These are phyloP conservation scores for Pararge aegeria DNA, from an alignment of 1,140 invertebrate genomes.

Conservation along the genomic window DNA sequence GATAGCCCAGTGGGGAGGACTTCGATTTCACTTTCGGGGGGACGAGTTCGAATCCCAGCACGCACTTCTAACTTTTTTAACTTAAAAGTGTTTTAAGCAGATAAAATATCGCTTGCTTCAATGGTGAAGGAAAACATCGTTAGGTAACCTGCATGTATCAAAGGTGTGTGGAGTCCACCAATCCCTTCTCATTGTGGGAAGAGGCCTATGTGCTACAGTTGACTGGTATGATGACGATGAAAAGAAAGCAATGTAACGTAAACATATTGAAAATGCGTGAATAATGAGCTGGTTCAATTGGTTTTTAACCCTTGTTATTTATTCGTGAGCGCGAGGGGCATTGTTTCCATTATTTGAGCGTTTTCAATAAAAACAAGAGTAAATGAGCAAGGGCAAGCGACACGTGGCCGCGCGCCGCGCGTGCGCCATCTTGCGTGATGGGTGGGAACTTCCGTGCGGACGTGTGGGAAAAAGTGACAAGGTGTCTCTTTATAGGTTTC, in stretches of 20 bases:
- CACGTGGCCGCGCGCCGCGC: slow-evolving; percentile 54
- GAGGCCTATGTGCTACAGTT: no score
- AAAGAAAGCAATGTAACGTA: slow-evolving; percentile 12
- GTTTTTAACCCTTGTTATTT: slow-evolving; percentile 73
- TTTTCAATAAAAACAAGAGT: slow-evolving; percentile 69
- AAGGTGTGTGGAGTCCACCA: no score
- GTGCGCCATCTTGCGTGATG: slow-evolving; percentile 64
- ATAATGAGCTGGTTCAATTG: slow-evolving; percentile 56
- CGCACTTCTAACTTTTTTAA: no score
- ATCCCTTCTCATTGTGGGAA: no score
- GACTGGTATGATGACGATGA: background rate
- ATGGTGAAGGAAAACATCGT: no score
- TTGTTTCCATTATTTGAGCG: slow-evolving; percentile 69
- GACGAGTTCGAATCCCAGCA: no score
- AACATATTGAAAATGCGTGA: slow-evolving; percentile 35
- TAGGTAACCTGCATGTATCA: no score
- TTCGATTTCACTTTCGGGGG: no score
- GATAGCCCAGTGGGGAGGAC: no score
- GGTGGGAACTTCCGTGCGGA: slow-evolving; percentile 65
- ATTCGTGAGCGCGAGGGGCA: slow-evolving; percentile 55
- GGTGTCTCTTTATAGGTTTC: background rate
- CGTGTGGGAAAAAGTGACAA: slow-evolving; percentile 60
- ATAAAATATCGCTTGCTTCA: no score
- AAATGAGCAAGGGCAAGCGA: slow-evolving; percentile 49
- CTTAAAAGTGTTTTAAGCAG: no score